A percentile compares a stretch with the other conserved stretches of the same genome.
phyloP scores from a whole-genome alignment of 2,888 invertebrate species.

The Eilema griseolum region DNA sequence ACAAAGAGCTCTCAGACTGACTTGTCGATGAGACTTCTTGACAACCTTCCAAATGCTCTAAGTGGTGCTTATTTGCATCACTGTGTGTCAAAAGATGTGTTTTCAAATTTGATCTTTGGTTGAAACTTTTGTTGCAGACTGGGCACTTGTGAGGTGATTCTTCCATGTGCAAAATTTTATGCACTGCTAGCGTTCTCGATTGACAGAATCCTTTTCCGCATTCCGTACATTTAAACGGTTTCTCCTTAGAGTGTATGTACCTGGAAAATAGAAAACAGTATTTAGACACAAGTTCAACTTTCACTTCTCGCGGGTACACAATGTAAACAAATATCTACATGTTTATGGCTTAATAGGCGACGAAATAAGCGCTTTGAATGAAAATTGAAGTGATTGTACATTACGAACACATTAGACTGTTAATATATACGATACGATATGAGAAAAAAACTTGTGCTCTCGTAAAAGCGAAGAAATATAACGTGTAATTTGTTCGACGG shows the following conservation, averaged over 20 bases:
- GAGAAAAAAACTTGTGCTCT: constrained; percentile 74
- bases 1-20: constrained; percentile 79
- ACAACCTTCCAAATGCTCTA: constrained; percentile 83
- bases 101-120: constrained; percentile 96
- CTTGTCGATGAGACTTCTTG: constrained; percentile 85
- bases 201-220: constrained; percentile 99
- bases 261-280: constrained; percentile 86
- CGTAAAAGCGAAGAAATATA: constrained; percentile 86
- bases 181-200: constrained; percentile 97
- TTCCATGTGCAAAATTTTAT: constrained; percentile 97
- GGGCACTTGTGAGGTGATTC: constrained; percentile 97
- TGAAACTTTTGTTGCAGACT: constrained; percentile 95
- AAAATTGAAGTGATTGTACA: constrained; percentile 71
- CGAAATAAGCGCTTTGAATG: constrained; percentile 66
- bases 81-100: constrained; percentile 96
- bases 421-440: constrained; percentile 73
- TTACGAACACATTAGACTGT: constrained; percentile 73
- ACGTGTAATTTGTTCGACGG: constrained; percentile 85
- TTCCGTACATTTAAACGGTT: constrained; percentile 98
- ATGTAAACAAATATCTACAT: constrained; percentile 65
- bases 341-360: constrained; percentile 68
- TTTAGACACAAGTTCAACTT: constrained; percentile 62
- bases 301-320: constrained; percentile 62
- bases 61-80: constrained; percentile 87
- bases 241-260: constrained; percentile 99